Conservation (phyloP, 1,140 invertebrate genomes). For the Fragariocoptes setiger region DNA sequence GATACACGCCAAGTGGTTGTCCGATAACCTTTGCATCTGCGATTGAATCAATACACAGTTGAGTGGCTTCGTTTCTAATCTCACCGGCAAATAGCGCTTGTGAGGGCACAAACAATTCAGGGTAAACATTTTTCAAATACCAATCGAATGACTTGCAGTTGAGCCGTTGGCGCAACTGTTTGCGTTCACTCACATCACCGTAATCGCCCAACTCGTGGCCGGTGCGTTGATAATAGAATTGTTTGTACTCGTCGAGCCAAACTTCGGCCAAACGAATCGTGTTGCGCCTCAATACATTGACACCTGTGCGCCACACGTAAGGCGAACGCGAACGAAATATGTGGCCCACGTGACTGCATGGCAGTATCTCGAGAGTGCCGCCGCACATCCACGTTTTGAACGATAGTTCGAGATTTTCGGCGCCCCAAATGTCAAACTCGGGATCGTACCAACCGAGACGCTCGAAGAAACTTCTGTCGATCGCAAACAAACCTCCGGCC, state of each 20-base stretch:
- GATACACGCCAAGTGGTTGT: slow-evolving; percentile 46
- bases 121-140: slow-evolving; percentile 89
- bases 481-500: slow-evolving; percentile 88
- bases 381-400: slow-evolving; percentile 65
- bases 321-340: slow-evolving; percentile 80
- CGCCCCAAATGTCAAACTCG: slow-evolving; percentile 97
- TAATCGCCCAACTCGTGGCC: slow-evolving; percentile 82
- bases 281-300: slow-evolving; percentile 86
- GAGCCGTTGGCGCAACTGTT: slow-evolving; percentile 36
- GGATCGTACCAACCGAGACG: slow-evolving; percentile 80
- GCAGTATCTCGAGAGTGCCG: slow-evolving; percentile 74
- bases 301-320: slow-evolving; percentile 59
- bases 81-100: slow-evolving; percentile 79
- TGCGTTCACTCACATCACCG: slow-evolving; percentile 58
- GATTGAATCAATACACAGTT: slow-evolving; percentile 43
- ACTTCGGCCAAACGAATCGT: slow-evolving; percentile 52
- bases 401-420: slow-evolving; percentile 76
- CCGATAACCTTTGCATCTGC: slow-evolving; percentile 43
- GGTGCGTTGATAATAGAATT: slow-evolving; percentile 87
- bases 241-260: slow-evolving; percentile 90
- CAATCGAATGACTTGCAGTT: slow-evolving; percentile 83
- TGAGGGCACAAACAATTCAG: slow-evolving; percentile 82
- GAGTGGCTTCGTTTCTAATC: slow-evolving; percentile 27
- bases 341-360: slow-evolving; percentile 91
- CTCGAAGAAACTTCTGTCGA: slow-evolving; percentile 81